Percentiles rank a stretch among this genome's conserved stretches.
Evolutionary conservation across 2,797 vertebrate species (phyloP).

Genomic region (Lutjanus argentimaculatus): DNA sequence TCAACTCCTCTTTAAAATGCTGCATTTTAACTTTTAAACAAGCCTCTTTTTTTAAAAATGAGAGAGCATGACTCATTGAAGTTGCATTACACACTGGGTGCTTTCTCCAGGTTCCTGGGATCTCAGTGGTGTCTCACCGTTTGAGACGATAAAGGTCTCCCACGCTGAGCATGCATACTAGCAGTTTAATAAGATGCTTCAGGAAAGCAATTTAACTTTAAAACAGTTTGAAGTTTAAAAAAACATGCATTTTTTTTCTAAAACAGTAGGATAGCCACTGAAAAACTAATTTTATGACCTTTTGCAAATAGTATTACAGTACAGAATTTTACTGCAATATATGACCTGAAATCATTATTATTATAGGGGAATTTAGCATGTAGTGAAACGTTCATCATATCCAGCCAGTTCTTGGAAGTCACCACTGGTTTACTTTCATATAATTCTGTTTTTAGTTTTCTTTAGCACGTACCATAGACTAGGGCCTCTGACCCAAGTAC

Average conservation of each 20-base stretch:
- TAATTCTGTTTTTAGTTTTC: too few species aligned
- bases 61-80: constrained; percentile 3
- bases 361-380: background rate
- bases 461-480: too few species aligned
- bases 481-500: too few species aligned
- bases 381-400: too few species aligned
- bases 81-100: background rate
- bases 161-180: too few species aligned
- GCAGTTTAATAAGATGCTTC: background rate
- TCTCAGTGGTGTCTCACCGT: background rate
- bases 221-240: background rate
- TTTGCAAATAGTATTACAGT: background rate
- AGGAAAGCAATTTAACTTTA: background rate
- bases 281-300: background rate
- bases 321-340: background rate
- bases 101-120: background rate
- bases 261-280: background rate
- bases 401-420: too few species aligned
- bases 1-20: constrained; percentile 4
- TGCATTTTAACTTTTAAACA: constrained; percentile 7
- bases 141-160: background rate
- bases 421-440: too few species aligned
- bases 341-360: background rate
- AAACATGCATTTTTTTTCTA: background rate
- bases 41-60: background rate